A percentile compares a stretch with the other conserved stretches of the same genome.
Evolutionary conservation across 2,888 invertebrate species (phyloP).

Genomic region (Dryomyza anilis): DNA sequence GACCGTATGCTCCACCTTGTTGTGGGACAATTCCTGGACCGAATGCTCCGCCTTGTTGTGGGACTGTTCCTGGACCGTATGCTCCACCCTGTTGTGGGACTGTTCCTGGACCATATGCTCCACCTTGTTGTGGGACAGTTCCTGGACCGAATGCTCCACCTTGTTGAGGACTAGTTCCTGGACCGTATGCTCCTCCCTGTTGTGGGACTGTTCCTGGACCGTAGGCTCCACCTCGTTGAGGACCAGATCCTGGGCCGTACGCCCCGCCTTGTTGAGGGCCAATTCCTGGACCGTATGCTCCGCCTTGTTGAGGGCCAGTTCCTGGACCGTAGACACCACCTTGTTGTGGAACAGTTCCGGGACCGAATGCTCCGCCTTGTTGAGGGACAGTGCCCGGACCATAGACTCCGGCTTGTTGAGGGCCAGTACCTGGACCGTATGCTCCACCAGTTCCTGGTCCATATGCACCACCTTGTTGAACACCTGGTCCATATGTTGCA

Average conservation of each 20-base stretch:
- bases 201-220: background rate
- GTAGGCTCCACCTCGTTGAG: background rate
- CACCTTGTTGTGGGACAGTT: background rate
- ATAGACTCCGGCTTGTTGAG: constrained; percentile 21
- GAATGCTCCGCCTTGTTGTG: background rate
- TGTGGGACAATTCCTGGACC: background rate
- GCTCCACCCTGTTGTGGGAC: background rate
- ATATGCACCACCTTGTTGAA: constrained; percentile 9
- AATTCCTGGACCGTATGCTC: background rate
- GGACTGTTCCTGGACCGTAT: background rate
- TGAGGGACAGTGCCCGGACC: constrained; percentile 22
- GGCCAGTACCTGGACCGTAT: background rate
- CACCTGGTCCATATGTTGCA: too few species aligned
- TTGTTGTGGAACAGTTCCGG: background rate
- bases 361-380: background rate
- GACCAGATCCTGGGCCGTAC: background rate
- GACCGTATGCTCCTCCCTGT: background rate
- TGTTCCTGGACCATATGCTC: background rate
- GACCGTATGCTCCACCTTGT: background rate
- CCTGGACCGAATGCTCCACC: constrained; percentile 1
- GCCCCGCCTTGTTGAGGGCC: background rate
- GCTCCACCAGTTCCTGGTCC: constrained; percentile 2
- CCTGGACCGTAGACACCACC: background rate
- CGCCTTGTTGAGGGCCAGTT: background rate
- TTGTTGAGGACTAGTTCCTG: background rate